Evolutionary conservation across 2,888 invertebrate species (phyloP).

Genomic region (Caenorhabditis sp.): DNA sequence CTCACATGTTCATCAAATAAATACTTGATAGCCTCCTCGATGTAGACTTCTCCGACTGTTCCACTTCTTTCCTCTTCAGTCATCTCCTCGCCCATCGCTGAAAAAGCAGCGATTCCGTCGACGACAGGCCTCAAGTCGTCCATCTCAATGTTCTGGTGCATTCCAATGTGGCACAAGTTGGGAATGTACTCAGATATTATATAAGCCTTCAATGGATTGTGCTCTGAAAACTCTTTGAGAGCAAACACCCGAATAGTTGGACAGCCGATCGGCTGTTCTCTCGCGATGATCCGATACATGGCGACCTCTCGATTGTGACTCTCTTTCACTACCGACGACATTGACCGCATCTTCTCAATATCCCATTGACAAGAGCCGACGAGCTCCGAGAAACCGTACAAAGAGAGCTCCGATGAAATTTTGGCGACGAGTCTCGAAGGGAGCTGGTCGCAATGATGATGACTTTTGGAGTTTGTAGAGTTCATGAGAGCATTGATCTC

Average conservation of each 20-base stretch:
- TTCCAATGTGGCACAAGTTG: conserved; percentile 29
- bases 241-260: conserved; percentile 24
- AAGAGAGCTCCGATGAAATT: conserved; percentile 34
- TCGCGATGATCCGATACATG: conserved; percentile 38
- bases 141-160: conserved; percentile 16
- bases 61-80: conserved; percentile 7
- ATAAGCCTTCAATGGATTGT: conserved; percentile 26
- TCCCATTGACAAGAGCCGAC: conserved; percentile 27
- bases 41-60: conserved; percentile 34
- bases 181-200: conserved; percentile 40
- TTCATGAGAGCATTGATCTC: too few relatives aligned
- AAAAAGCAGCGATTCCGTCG: conserved; percentile 43
- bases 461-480: too few relatives aligned
- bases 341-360: conserved; percentile 31
- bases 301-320: conserved; percentile 45
- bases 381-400: conserved; percentile 27
- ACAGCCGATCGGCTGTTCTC: conserved; percentile 23
- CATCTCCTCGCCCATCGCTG: conserved; percentile 45
- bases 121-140: conserved; percentile 22
- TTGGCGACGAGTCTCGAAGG: conserved; percentile 35
- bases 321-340: conserved; percentile 26
- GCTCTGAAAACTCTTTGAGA: conserved; percentile 20
- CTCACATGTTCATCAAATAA: conserved; percentile 28
- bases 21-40: conserved; percentile 26
- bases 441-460: neutral